Evolutionary conservation across 2,888 invertebrate genomes (phyloP).

Genomic region (Ptycholaimellus sp.): DNA sequence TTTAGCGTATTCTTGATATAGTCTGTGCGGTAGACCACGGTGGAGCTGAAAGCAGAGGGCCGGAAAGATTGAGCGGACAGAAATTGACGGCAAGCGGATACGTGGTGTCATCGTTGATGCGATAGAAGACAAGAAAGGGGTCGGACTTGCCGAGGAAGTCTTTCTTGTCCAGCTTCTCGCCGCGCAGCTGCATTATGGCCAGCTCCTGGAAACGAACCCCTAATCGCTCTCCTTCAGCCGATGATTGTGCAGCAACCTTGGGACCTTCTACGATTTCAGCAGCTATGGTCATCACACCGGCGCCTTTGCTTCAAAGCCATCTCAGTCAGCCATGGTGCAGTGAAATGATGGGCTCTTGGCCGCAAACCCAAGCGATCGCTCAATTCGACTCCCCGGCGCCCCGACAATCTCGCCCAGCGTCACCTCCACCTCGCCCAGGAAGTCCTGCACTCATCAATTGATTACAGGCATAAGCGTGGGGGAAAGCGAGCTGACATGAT

Average conservation of each 20-base stretch:
- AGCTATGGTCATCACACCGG: no score
- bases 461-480: no score
- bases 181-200: slow-evolving; percentile 25
- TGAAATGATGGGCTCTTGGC: no score
- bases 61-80: slow-evolving; percentile 2
- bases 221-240: no score
- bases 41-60: slow-evolving; percentile 19
- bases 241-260: no score
- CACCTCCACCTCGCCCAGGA: slow-evolving; percentile 32
- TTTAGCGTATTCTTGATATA: slow-evolving; percentile 32
- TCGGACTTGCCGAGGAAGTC: slow-evolving; percentile 33
- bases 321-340: no score
- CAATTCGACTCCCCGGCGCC: slow-evolving; percentile 10
- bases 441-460: slow-evolving; percentile 17
- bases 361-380: slow-evolving; percentile 8
- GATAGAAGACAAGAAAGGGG: slow-evolving; percentile 27
- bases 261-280: no score
- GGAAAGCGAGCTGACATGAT: no score
- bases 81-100: not conserved
- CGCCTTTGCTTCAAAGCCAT: not conserved
- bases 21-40: slow-evolving; percentile 34
- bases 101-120: slow-evolving; percentile 26
- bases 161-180: slow-evolving; percentile 28
- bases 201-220: slow-evolving; percentile 23
- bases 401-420: slow-evolving; percentile 33